phyloP scores from a whole-genome alignment of 2,797 vertebrate genomes.

The Takifugu rubripes region DNA sequence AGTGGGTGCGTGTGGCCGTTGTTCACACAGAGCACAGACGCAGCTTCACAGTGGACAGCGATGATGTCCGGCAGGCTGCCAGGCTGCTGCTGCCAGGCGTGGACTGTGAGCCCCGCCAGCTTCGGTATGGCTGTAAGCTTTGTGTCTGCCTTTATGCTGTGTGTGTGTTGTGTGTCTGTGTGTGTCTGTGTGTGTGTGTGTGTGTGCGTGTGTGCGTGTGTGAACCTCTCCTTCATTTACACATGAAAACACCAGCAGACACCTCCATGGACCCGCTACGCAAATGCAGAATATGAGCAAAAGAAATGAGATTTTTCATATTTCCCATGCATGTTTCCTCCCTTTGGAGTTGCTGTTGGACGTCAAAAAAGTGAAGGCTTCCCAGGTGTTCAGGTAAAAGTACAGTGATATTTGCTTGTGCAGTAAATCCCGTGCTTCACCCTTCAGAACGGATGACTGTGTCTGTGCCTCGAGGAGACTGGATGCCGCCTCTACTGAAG shows the following conservation, averaged over 20 bases:
- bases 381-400: constrained; percentile 17
- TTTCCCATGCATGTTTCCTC: constrained; percentile 1
- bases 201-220: too few relatives aligned
- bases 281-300: constrained; percentile 2
- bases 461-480: constrained; percentile 94
- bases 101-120: constrained; percentile 95
- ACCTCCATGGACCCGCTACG: constrained; percentile 2
- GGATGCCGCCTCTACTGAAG: constrained; percentile 92
- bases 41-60: constrained; percentile 96
- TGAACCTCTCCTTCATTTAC: constrained; percentile 1
- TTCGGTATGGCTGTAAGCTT: constrained; percentile 80
- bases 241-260: constrained; percentile 1
- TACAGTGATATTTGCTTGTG: constrained; percentile 4
- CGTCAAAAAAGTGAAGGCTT: constrained; percentile 4
- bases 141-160: constrained; percentile 3
- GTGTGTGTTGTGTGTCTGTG: constrained; percentile 3
- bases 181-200: too few relatives aligned
- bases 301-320: background rate
- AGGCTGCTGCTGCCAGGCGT: constrained; percentile 91
- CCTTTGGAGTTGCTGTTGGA: background rate
- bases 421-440: constrained; percentile 41
- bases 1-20: constrained; percentile 93
- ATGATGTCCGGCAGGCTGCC: constrained; percentile 96
- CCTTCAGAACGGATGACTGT: constrained; percentile 92
- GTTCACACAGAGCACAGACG: constrained; percentile 92